Conservation (phyloP, 2,113 vertebrate genomes). For the Coreoperca whiteheadi region DNA sequence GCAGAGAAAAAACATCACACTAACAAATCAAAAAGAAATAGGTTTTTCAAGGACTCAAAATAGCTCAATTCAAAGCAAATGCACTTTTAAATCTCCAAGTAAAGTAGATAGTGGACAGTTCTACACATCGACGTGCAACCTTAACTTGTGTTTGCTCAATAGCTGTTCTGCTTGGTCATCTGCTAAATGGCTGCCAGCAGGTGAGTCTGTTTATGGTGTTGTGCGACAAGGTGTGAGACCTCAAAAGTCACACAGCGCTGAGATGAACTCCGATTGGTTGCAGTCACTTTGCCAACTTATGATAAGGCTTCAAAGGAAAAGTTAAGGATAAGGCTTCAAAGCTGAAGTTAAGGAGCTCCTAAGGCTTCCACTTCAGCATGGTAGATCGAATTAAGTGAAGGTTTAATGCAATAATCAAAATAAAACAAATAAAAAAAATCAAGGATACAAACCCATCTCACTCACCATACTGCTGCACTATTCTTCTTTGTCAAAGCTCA, state of each 20-base stretch:
- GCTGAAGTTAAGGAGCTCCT: conserved; percentile 23
- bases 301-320: conserved; percentile 65
- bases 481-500: not conserved
- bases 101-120: not conserved
- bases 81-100: not conserved
- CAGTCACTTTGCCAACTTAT: conserved; percentile 50
- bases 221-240: conserved; percentile 34
- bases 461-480: not conserved
- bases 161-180: conserved; percentile 23
- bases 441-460: conserved; percentile 5
- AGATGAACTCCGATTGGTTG: conserved; percentile 36
- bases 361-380: conserved; percentile 17
- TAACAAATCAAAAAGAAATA: not conserved
- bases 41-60: not conserved
- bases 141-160: conserved; percentile 7
- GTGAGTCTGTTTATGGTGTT: conserved; percentile 23
- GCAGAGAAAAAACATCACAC: conserved; percentile 1
- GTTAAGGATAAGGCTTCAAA: conserved; percentile 39
- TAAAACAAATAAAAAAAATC: too few species aligned
- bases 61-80: conserved; percentile 5
- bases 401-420: conserved; percentile 21
- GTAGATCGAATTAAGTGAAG: conserved; percentile 4
- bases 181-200: not conserved
- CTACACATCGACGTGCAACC: conserved; percentile 5
- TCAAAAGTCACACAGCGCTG: not conserved